A percentile compares a stretch with the other conserved stretches of the same genome.
Conservation (phyloP, 2,113 vertebrate species). For the Numida meleagris region DNA sequence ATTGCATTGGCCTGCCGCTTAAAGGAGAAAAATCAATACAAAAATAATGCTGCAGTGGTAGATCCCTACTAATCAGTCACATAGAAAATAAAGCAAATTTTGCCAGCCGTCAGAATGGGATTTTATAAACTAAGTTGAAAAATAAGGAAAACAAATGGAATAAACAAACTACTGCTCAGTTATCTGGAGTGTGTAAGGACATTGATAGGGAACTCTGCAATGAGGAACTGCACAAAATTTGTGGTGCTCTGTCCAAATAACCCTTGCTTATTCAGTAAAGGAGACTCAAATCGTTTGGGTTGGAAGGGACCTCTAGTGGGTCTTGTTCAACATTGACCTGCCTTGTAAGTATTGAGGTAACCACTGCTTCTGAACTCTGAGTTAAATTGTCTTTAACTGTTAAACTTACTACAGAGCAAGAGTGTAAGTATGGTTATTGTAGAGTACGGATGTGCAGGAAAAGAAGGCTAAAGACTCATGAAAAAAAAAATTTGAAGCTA, state of each 20-base stretch:
- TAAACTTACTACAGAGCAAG: neutral
- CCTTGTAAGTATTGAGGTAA: conserved; percentile 21
- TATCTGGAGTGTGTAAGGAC: neutral
- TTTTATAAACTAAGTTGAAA: conserved; percentile 48
- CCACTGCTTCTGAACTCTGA: fast-evolving
- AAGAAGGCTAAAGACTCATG: neutral
- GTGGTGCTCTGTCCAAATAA: conserved; percentile 19
- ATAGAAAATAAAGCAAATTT: neutral
- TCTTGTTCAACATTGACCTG: conserved; percentile 54
- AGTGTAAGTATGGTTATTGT: neutral
- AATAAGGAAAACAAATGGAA: conserved; percentile 1
- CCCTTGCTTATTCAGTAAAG: neutral
- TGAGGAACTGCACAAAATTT: neutral
- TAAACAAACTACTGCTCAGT: neutral
- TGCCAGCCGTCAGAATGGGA: neutral
- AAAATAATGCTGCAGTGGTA: conserved; percentile 22
- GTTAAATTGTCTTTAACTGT: neutral
- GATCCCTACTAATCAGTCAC: conserved; percentile 23
- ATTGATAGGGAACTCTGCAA: neutral
- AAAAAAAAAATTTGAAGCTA: neutral
- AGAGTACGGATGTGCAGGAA: neutral
- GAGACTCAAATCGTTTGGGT: conserved; percentile 46
- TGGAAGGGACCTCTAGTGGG: conserved; percentile 69
- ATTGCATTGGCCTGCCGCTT: conserved; percentile 11
- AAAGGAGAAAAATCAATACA: conserved; percentile 19